A percentile compares a stretch with the other conserved stretches of the same genome.
phyloP scores from a whole-genome alignment of 2,797 vertebrate species.

The Anguilla megastoma region DNA sequence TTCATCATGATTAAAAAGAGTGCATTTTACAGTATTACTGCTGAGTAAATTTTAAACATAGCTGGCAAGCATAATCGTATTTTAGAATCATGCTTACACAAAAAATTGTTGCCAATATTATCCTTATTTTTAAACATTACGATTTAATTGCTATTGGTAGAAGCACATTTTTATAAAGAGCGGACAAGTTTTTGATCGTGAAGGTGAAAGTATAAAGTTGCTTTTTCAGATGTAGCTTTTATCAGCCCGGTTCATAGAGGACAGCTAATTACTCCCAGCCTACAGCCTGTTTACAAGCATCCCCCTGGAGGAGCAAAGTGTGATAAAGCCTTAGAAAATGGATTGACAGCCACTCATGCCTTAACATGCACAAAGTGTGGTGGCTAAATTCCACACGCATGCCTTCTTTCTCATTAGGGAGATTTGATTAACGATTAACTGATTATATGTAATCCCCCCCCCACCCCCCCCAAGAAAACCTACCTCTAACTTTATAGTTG shows the following conservation, averaged over 20 bases:
- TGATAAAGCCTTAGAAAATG: constrained; percentile 28
- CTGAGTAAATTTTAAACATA: too few species aligned
- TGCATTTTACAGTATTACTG: too few species aligned
- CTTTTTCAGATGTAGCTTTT: background rate
- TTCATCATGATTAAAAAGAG: too few species aligned
- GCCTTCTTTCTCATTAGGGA: background rate
- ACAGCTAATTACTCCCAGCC: background rate
- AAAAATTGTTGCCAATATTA: background rate
- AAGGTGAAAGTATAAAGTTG: background rate
- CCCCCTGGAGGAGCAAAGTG: constrained; percentile 37
- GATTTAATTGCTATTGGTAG: background rate
- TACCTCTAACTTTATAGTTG: constrained; percentile 20
- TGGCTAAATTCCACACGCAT: background rate
- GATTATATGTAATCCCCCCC: background rate
- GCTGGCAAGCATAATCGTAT: too few species aligned
- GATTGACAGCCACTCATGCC: background rate
- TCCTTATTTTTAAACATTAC: background rate
- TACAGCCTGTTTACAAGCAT: constrained; percentile 17
- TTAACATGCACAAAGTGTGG: background rate
- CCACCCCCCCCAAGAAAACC: background rate
- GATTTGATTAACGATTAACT: background rate
- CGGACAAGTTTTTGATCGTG: background rate
- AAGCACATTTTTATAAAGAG: background rate
- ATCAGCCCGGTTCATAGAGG: background rate
- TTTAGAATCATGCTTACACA: background rate